Conservation (phyloP, 2,113 vertebrate genomes). For the Callithrix jacchus region DNA sequence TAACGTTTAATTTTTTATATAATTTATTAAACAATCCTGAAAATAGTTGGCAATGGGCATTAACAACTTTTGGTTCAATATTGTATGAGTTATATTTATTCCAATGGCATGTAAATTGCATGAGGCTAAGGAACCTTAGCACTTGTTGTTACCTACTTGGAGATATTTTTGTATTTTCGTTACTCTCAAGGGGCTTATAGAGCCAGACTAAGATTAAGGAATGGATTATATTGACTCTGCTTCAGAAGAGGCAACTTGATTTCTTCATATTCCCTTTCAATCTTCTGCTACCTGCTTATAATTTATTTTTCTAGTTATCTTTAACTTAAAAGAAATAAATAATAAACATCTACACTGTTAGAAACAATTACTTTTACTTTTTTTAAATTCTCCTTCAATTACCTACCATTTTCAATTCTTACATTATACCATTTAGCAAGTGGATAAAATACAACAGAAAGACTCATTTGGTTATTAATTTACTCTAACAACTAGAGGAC, state of each 20-base stretch:
- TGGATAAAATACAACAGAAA: conserved; percentile 35
- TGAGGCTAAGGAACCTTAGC: background rate
- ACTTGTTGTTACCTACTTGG: conserved; percentile 18
- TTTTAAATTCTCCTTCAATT: background rate
- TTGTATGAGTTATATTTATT: conserved; percentile 34
- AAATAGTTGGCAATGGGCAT: conserved; percentile 6
- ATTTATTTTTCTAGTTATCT: background rate
- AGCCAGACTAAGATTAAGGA: background rate
- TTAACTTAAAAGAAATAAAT: background rate
- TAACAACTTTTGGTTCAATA: conserved; percentile 23
- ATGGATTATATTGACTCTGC: background rate
- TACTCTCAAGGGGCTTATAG: background rate
- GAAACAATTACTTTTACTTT: background rate
- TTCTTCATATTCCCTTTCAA: background rate
- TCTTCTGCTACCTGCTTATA: background rate
- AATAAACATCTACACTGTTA: background rate
- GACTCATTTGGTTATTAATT: background rate
- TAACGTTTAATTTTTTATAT: background rate
- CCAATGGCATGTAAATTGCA: background rate
- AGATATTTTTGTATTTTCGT: conserved; percentile 13
- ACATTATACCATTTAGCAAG: conserved; percentile 46
- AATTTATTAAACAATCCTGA: background rate
- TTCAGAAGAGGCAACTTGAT: background rate
- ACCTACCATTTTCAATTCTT: background rate
- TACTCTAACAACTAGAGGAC: background rate